Percentiles rank a stretch among this genome's conserved stretches.
phyloP scores from a whole-genome alignment of 2,888 invertebrate species.

The Tenthredo scrophulariae region DNA sequence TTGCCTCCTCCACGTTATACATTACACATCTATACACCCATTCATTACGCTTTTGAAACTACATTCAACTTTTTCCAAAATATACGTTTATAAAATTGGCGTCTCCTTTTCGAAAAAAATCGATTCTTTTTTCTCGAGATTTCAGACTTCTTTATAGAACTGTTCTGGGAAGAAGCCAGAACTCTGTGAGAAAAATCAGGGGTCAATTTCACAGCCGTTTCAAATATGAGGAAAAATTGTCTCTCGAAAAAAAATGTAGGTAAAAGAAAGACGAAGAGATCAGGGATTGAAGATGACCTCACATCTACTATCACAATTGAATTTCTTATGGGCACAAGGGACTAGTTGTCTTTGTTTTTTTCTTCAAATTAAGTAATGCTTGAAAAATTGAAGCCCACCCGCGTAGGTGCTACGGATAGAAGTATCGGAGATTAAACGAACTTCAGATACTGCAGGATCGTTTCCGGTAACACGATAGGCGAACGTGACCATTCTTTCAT shows the following conservation, averaged over 20 bases:
- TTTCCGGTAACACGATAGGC: slow-evolving; percentile 49
- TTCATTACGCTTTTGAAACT: neutral
- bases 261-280: neutral
- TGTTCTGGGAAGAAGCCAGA: too few relatives aligned
- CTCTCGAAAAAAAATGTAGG: neutral
- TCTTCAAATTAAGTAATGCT: neutral
- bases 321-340: neutral
- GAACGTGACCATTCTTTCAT: slow-evolving; percentile 37
- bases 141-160: too few relatives aligned
- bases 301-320: neutral
- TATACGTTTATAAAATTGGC: too few relatives aligned
- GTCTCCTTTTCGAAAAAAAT: too few relatives aligned
- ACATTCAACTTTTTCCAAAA: neutral
- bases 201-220: neutral
- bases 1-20: slow-evolving; percentile 2
- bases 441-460: neutral
- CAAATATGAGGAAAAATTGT: neutral
- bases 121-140: too few relatives aligned
- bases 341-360: neutral
- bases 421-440: slow-evolving; percentile 21
- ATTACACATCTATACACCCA: neutral
- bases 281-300: neutral
- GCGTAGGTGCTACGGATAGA: neutral
- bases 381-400: neutral
- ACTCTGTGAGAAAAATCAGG: too few relatives aligned